These are phyloP conservation scores for Amblyjoppa proteus DNA, from an alignment of 2,888 invertebrate genomes.

Conservation along the genomic window DNA sequence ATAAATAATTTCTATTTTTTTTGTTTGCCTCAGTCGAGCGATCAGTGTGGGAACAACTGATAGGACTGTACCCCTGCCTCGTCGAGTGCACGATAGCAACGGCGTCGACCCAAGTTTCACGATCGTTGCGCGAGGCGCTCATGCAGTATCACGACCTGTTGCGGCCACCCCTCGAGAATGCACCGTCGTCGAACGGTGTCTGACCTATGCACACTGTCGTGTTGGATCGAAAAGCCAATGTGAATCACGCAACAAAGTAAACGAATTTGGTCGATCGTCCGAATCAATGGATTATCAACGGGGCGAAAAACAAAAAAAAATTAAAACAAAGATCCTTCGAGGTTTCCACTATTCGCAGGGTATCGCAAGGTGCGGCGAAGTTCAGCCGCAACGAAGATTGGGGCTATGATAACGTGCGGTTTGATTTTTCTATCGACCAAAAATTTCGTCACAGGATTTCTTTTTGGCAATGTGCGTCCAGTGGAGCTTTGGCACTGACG, in stretches of 20 bases:
- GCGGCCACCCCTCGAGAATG: conserved; percentile 87
- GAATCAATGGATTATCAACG: conserved; percentile 11
- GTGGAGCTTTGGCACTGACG: conserved; percentile 27
- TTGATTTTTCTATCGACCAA: conserved; percentile 52
- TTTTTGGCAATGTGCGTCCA: conserved; percentile 15
- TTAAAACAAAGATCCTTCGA: conserved; percentile 3
- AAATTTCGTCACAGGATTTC: conserved; percentile 31
- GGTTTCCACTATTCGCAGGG: conserved; percentile 42
- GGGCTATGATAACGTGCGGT: conserved; percentile 34
- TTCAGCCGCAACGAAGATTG: conserved; percentile 11
- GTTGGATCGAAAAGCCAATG: conserved; percentile 60
- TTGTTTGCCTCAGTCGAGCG: conserved; percentile 89
- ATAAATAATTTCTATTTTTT: conserved; percentile 43
- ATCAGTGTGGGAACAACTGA: conserved; percentile 96
- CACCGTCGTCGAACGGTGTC: conserved; percentile 81
- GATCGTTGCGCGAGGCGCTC: conserved; percentile 93
- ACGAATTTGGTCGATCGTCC: conserved; percentile 5
- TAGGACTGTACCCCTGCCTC: conserved; percentile 95
- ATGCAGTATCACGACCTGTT: conserved; percentile 95
- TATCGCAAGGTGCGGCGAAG: conserved; percentile 15
- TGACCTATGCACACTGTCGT: conserved; percentile 76
- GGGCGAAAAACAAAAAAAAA: conserved; percentile 24
- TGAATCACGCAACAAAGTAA: conserved; percentile 64
- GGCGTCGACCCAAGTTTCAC: conserved; percentile 92
- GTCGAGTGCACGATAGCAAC: conserved; percentile 93